Evolutionary conservation across 30 jellyfish, hydroid and myxozoan species (phyloP), one percentile per base, ranked within the genome.

Genomic region (Chrysaora quinquecirrha): DNA sequence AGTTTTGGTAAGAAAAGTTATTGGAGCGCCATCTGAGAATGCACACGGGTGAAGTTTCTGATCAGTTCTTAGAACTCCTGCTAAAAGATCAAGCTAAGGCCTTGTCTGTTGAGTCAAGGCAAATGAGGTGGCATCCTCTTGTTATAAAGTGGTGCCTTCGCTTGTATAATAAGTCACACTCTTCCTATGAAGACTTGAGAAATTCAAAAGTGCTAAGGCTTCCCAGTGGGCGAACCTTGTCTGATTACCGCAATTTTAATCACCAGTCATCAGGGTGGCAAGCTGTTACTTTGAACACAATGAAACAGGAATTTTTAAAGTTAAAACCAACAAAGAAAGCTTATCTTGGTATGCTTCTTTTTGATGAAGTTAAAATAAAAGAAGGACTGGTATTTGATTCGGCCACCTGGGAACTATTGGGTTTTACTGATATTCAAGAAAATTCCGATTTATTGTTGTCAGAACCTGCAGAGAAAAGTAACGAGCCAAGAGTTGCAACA

Each of bases 61-160:
- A 19, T 14, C 78, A 65, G 52, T 65, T 65, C 30, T 31, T 65
- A 19, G 78, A 65, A 33, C 27, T 65, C 7, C 56, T 65, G 7
- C 22, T 65, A 54, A 65, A 65, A 65, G 56, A 65, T 0, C 78
- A 65, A 65, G 78, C 78, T 19, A 65, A 64, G 30, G 78, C 78
- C 9, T 24, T 65, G 50, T 23, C 32, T 0, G 30, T 24, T 0
- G 56, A 27, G 9, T 35, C 78, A 30, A 35, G 54, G 29, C 78
- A 65, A 65, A 65, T 65, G 78, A 21, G 78, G 11, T 65, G 78
- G 78, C 78, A 65, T 30, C 78, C 78, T 24, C 28, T 9, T 9
- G 22, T 65, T 9, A 65, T 65, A 27, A 65, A 47, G 16, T 65
- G 78, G 56, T 65, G 78, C 30, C 54, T 65, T 10, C 19, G 54